A percentile compares a stretch with the other conserved stretches of the same genome.
phyloP scores from a whole-genome alignment of 1,140 invertebrate species.

The Oedothorax gibbosus region DNA sequence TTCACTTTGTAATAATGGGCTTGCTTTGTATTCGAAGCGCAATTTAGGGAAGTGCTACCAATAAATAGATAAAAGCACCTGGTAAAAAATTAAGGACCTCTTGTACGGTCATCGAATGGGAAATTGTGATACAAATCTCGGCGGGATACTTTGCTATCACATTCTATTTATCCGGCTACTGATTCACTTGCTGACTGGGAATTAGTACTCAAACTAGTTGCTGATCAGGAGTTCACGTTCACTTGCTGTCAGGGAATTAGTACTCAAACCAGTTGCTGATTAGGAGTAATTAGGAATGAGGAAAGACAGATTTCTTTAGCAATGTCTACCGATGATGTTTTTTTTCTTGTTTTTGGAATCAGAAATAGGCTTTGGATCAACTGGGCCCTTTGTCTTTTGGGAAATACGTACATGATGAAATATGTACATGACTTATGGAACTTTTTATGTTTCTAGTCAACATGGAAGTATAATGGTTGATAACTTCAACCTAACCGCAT shows the following conservation, averaged over 20 bases:
- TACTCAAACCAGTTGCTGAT: conserved; percentile 39
- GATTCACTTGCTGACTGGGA: conserved; percentile 46
- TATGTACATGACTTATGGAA: too few species aligned
- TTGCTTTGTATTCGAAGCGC: conserved; percentile 60
- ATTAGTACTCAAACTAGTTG: conserved; percentile 44
- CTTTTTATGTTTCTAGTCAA: too few species aligned
- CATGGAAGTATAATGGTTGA: too few species aligned
- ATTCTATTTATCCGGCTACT: conserved; percentile 19
- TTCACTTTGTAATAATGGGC: conserved; percentile 58
- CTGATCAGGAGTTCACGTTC: conserved; percentile 9
- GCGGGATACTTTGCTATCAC: conserved; percentile 16
- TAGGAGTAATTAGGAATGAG: too few species aligned
- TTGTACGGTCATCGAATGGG: conserved; percentile 47
- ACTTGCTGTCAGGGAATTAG: conserved; percentile 48
- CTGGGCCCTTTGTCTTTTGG: too few species aligned
- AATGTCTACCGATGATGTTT: too few species aligned
- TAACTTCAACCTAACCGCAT: too few species aligned
- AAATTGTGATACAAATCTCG: conserved; percentile 47
- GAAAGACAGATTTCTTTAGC: too few species aligned
- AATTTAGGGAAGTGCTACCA: conserved; percentile 58
- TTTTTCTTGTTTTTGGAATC: too few species aligned
- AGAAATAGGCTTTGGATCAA: too few species aligned
- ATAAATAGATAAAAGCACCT: conserved; percentile 59
- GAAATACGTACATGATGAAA: too few species aligned
- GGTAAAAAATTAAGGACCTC: conserved; percentile 54